Base-by-base conservation (phyloP, 53 echinoderm and acorn worm species). In the Arbacia lixula region DNA sequence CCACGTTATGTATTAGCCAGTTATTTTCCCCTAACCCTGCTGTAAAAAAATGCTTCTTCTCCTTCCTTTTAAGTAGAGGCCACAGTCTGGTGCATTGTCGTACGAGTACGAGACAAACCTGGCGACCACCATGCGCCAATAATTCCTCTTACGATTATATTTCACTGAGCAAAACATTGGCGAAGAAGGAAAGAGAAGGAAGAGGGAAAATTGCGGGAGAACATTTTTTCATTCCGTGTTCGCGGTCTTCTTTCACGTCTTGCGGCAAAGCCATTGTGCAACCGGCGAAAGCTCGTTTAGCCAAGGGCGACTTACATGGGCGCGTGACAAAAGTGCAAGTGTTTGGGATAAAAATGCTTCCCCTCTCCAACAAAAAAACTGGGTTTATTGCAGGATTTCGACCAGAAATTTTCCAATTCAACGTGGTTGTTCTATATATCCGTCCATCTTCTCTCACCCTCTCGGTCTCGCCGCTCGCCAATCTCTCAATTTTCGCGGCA, bases 291-390 rank as follows among this genome's bases (percentile, higher is more conserved):
- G 42, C 20, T 69, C 69, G 29, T 37, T 14, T 22, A 14, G 43
- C 69, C 67, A 21, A 17, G 1, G 43, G 69, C 69, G 25, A 41
- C 43, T 40, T 21, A 24, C 69, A n/a, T n/a, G n/a, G 14, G 42
- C 69, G 69, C 69, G 69, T 69, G 69, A 69, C 69, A 69, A 69
- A 69, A 69, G 69, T 69, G 69, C 69, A 69, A 40, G 22, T 43
- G 12, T 43, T 6, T 29, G 14, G 43, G 43, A 69, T 69, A 29
- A 42, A 12, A 69, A 69, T 24, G 69, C 43, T 69, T 39, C n/a
- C n/a, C n/a, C n/a, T n/a, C n/a, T n/a, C n/a, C n/a, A n/a, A n/a
- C n/a, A n/a, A n/a, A 14, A 41, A 69, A 69, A 69, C 27, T 69
- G 25, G 67, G 69, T 69, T 69, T 43, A 69, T 69, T 22, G 69